Base-by-base conservation (phyloP, 2,797 vertebrate genomes). In the Florisuga fusca region DNA sequence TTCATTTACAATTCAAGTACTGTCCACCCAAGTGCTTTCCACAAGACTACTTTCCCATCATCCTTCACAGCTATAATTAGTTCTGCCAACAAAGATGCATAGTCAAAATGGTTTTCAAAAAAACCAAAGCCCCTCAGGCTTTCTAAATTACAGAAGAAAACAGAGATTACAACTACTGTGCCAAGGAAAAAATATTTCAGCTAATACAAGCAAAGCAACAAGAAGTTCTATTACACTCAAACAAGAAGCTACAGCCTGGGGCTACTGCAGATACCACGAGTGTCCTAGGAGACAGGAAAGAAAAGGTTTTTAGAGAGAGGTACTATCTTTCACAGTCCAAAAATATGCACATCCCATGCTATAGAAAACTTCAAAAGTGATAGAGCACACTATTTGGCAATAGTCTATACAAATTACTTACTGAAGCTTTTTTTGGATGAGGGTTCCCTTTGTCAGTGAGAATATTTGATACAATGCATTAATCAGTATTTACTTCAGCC, bases 21-120 rank as follows among this genome's bases (percentile, higher is more conserved):
- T 95, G 94, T 89, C 75, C 69, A 91, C 50, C 84, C 38, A 81
- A 80, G 63, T 90, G 84, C 51, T 95, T 93, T 94, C 46, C 79
- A 88, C 69, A 85, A 75, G 76, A 87, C 63, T 58, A 27, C 31
- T 83, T 83, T 94, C 81, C 83, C 85, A 51, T 94, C 63, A 94
- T 78, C 36, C 68, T 85, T 86, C 64, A 86, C 19, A 63, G 53
- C n/a, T 93, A 51, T 23, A 36, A 61, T 53, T 90, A 84, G 67
- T 89, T 74, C 64, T 89, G 43, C 31, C 86, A 90, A 81, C 38
- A 84, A 57, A 73, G 25, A 81, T 23, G 38, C 34, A 66, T 6
- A 64, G 48, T 19, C 64, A 89, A 81, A 93, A 78, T 3, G 77
- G 23, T 74, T 93, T 31, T 63, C 53, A 75, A 71, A 69, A 48